Evolutionary conservation across 2,888 invertebrate species (phyloP), one percentile per base, ranked within the genome.

Genomic region (Pheosia tremula): DNA sequence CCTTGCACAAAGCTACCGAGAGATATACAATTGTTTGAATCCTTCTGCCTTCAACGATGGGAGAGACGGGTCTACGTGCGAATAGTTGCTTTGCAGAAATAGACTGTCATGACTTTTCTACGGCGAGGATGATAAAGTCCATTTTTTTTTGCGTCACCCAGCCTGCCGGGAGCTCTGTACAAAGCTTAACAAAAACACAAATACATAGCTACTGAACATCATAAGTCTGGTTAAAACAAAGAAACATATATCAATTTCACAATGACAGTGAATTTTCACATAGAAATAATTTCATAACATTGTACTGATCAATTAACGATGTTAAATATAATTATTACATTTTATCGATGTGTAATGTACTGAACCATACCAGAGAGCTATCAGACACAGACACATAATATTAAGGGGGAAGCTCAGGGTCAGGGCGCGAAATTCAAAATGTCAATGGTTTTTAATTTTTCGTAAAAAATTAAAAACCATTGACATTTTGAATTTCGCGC

Each of bases 311-410:
- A 39, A 61, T 45, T 36, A 61, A 41, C 3, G 11, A 13, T 52
- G 45, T 47, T 56, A 59, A 45, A 54, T 56, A 56, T 61, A 65
- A 67, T 72, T 62, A 68, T 69, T 71, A 39, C 64, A 64, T 66
- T 62, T 56, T 50, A 49, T 64, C 52, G 36, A 45, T 56, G 3
- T 45, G 24, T 36, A 59, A 67, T 64, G 59, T 54, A 66, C 58
- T 53, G 13, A 64, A 59, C 54, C 58, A 61, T 54, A 71, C 73
- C 24, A 88, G 87, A 88, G 88, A 88, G 88, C 87, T 80, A 82
- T 77, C 77, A 80, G 77, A 71, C 66, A 72, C 58, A 64, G 66
- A 72, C 74, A 70, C 50, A 73, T 68, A 77, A 78, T 65, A 80
- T 76, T 74, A n/a, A n/a, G n/a, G n/a, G n/a, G n/a, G n/a, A n/a